Percentiles rank a stretch among this genome's conserved stretches.
Evolutionary conservation across 1,140 invertebrate genomes (phyloP).

Genomic region (Metaphire vulgaris): DNA sequence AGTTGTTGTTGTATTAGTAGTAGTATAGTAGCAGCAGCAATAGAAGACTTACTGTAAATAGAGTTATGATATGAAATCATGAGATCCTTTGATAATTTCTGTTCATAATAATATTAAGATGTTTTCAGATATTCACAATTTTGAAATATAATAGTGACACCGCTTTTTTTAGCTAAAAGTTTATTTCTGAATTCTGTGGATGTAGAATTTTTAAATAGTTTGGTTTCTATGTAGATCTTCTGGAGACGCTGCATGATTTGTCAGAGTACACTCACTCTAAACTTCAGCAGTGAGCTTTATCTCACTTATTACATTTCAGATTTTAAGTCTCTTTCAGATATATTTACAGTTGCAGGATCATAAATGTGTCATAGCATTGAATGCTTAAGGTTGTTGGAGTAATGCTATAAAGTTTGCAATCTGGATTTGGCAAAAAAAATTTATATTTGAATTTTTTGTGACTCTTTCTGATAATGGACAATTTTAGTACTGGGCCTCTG

Average conservation of each 20-base stretch:
- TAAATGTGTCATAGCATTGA: no score
- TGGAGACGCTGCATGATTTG: conserved; percentile 36
- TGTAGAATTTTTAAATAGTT: no score
- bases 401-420: no score
- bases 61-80: not conserved
- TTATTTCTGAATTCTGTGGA: no score
- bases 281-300: conserved; percentile 34
- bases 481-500: no score
- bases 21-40: no score
- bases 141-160: conserved; percentile 1
- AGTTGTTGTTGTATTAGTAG: no score
- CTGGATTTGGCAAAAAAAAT: no score
- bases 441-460: no score
- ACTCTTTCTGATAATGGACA: no score
- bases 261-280: conserved; percentile 33
- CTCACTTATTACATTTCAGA: not conserved
- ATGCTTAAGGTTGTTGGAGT: no score
- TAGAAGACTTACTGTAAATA: not conserved
- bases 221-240: conserved; percentile 26
- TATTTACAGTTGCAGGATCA: no score
- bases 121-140: not conserved
- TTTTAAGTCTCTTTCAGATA: conserved; percentile 1
- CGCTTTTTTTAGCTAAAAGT: conserved; percentile 21
- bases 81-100: not conserved
- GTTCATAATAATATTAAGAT: not conserved